Conservation (phyloP, 2,797 vertebrate species). For the Toxotes lorentzi region DNA sequence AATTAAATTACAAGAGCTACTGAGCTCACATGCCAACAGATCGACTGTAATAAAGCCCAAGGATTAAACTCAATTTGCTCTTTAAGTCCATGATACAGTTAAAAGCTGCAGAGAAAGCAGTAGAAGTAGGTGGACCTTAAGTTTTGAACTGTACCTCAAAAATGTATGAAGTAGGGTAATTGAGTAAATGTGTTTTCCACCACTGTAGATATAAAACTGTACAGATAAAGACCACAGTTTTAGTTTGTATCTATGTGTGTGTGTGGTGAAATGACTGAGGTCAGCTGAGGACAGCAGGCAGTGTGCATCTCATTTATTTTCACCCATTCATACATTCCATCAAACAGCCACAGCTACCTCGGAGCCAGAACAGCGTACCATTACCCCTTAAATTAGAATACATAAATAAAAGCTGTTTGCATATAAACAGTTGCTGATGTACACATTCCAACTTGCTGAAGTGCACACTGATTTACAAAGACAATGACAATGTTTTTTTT, state of each 20-base stretch:
- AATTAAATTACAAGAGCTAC: not conserved
- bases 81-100: rapidly evolving
- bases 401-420: slow-evolving; percentile 85
- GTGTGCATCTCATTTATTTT: slow-evolving; percentile 80
- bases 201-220: not conserved
- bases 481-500: slow-evolving; percentile 44
- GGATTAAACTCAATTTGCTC: not conserved
- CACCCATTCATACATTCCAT: slow-evolving; percentile 69
- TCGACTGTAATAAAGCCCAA: not conserved
- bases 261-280: slow-evolving; percentile 36
- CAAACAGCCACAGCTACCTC: slow-evolving; percentile 67
- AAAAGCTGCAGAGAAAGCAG: not conserved
- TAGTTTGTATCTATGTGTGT: not conserved
- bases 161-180: not conserved
- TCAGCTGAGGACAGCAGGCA: slow-evolving; percentile 57
- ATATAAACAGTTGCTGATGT: slow-evolving; percentile 81
- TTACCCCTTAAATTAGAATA: slow-evolving; percentile 82
- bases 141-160: not conserved
- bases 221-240: slow-evolving; percentile 16
- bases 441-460: slow-evolving; percentile 75
- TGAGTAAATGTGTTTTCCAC: slow-evolving; percentile 9
- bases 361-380: slow-evolving; percentile 65
- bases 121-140: not conserved
- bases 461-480: slow-evolving; percentile 67
- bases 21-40: not conserved